Evolutionary conservation across 2,113 vertebrate genomes (phyloP).

Genomic region (Gambusia holbrooki): DNA sequence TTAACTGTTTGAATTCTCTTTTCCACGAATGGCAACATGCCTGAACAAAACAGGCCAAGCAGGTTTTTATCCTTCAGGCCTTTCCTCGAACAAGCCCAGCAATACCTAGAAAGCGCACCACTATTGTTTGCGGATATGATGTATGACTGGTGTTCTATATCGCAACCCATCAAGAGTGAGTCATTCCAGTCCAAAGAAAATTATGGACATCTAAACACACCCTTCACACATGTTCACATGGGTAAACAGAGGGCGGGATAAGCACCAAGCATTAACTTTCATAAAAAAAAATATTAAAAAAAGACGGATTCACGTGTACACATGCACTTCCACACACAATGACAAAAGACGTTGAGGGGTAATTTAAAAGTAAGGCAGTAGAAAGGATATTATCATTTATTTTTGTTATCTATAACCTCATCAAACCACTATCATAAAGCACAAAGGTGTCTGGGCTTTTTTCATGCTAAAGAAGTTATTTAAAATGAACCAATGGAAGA

Average conservation of each 20-base stretch:
- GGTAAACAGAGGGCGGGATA: slow-evolving; percentile 34
- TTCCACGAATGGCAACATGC: slow-evolving; percentile 37
- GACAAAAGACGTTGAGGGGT: no score
- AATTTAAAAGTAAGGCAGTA: background rate
- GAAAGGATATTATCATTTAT: background rate
- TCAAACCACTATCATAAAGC: no score
- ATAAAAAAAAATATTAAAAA: background rate
- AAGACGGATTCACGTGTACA: background rate
- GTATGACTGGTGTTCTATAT: slow-evolving; percentile 61
- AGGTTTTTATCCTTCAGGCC: slow-evolving; percentile 23
- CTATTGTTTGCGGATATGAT: slow-evolving; percentile 54
- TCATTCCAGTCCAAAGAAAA: slow-evolving; percentile 64
- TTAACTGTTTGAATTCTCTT: slow-evolving; percentile 4
- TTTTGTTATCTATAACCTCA: background rate
- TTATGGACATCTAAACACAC: slow-evolving; percentile 61
- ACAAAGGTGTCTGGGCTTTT: no score
- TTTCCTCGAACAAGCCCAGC: slow-evolving; percentile 28
- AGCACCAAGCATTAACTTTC: slow-evolving; percentile 13
- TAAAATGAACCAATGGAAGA: background rate
- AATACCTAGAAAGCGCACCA: slow-evolving; percentile 30
- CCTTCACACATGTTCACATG: slow-evolving; percentile 38
- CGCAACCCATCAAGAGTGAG: slow-evolving; percentile 66
- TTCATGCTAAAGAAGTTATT: no score
- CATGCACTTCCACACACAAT: background rate
- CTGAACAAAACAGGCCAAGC: slow-evolving; percentile 42